These are phyloP conservation scores for Lordiphosa clarofinis DNA, from an alignment of 1,140 invertebrate species.

Conservation along the genomic window DNA sequence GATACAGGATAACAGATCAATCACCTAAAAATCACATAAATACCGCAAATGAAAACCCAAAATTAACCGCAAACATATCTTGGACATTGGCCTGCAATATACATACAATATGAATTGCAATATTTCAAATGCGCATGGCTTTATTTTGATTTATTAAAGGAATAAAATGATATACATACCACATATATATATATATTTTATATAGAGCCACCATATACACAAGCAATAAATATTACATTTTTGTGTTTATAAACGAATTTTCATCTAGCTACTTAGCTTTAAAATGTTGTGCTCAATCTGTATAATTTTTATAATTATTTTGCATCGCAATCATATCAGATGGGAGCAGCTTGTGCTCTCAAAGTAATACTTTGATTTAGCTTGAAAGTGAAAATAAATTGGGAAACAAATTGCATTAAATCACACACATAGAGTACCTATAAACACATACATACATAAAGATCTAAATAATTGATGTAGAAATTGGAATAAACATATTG, in stretches of 20 bases:
- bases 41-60: background rate
- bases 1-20: constrained; percentile 21
- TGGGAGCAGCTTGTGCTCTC: constrained; percentile 3
- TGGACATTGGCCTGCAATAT: constrained; percentile 77
- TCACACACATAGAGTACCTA: constrained; percentile 63
- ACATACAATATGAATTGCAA: background rate
- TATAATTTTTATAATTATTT: constrained; percentile 60
- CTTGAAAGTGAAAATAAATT: constrained; percentile 18
- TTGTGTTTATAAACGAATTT: constrained; percentile 53
- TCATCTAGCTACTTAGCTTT: constrained; percentile 62
- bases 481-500: constrained; percentile 2
- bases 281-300: constrained; percentile 34
- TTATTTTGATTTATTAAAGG: constrained; percentile 61
- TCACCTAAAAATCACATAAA: constrained; percentile 21
- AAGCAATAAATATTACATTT: constrained; percentile 5
- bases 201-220: constrained; percentile 44
- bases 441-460: constrained; percentile 21
- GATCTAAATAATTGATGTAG: constrained; percentile 1
- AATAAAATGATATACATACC: constrained; percentile 14
- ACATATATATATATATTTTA: constrained; percentile 49
- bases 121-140: constrained; percentile 53
- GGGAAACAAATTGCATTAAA: constrained; percentile 32
- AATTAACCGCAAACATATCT: constrained; percentile 76
- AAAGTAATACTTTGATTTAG: constrained; percentile 22
- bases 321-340: constrained; percentile 60